phyloP scores from a whole-genome alignment of 2,113 vertebrate species.

The Labeo catla region DNA sequence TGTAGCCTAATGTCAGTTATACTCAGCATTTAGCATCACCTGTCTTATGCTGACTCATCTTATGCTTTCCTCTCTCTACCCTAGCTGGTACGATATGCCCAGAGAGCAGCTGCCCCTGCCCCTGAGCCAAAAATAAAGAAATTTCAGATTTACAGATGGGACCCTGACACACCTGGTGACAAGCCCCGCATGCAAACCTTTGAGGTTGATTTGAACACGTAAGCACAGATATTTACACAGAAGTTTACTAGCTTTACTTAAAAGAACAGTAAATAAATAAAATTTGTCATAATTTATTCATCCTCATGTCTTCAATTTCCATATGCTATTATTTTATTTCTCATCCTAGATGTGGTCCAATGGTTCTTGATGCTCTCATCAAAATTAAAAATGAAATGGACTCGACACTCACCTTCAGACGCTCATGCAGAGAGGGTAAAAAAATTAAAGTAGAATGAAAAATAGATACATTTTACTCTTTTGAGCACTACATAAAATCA shows the following conservation, averaged over 20 bases:
- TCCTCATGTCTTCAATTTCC: neutral
- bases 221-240: slow-evolving; percentile 55
- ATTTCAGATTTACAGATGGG: slow-evolving; percentile 95
- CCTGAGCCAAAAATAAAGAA: slow-evolving; percentile 82
- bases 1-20: neutral
- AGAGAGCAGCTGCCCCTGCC: slow-evolving; percentile 79
- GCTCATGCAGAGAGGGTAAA: slow-evolving; percentile 95
- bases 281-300: neutral
- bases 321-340: neutral
- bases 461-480: neutral
- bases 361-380: slow-evolving; percentile 96
- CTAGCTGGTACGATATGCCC: slow-evolving; percentile 78
- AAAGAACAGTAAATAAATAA: neutral
- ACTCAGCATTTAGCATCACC: neutral
- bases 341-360: slow-evolving; percentile 86
- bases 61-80: neutral
- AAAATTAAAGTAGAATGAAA: neutral
- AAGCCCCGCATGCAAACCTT: slow-evolving; percentile 94
- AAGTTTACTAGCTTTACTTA: neutral
- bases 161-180: slow-evolving; percentile 90
- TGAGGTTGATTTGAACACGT: slow-evolving; percentile 90
- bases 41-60: neutral
- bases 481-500: neutral
- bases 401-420: slow-evolving; percentile 91
- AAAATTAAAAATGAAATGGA: slow-evolving; percentile 98